A percentile compares a stretch with the other conserved stretches of the same genome.
phyloP scores from a whole-genome alignment of 2,113 vertebrate genomes.

The Ammospiza nelsoni region DNA sequence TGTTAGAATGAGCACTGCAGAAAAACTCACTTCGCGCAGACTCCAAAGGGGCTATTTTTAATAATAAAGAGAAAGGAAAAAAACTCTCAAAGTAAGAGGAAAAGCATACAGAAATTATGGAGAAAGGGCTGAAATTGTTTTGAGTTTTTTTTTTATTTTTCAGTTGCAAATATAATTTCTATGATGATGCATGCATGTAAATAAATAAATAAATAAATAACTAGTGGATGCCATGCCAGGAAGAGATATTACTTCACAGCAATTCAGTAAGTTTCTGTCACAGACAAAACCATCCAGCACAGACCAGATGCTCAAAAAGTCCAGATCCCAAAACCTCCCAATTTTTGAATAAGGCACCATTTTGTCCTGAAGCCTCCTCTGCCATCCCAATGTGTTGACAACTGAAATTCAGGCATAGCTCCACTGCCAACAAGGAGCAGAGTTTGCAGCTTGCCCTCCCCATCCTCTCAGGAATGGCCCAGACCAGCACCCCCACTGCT shows the following conservation, averaged over 20 bases:
- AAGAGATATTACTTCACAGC: background rate
- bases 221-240: background rate
- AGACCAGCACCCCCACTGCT: rapidly evolving
- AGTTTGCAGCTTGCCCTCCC: background rate
- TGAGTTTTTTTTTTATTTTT: background rate
- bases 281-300: background rate
- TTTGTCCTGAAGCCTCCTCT: background rate
- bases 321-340: background rate
- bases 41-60: background rate
- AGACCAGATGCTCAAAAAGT: background rate
- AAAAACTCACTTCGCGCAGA: background rate
- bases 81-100: background rate
- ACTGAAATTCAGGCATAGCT: background rate
- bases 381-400: background rate
- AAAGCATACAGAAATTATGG: background rate
- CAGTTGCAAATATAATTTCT: background rate
- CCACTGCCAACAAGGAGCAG: background rate
- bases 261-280: background rate
- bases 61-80: background rate
- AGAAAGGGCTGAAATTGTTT: background rate
- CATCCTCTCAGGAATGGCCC: background rate
- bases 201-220: background rate
- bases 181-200: background rate
- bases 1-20: background rate
- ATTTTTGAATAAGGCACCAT: background rate